Evolutionary conservation across 2,888 invertebrate genomes (phyloP).

Genomic region (Willowsia nigromaculata): DNA sequence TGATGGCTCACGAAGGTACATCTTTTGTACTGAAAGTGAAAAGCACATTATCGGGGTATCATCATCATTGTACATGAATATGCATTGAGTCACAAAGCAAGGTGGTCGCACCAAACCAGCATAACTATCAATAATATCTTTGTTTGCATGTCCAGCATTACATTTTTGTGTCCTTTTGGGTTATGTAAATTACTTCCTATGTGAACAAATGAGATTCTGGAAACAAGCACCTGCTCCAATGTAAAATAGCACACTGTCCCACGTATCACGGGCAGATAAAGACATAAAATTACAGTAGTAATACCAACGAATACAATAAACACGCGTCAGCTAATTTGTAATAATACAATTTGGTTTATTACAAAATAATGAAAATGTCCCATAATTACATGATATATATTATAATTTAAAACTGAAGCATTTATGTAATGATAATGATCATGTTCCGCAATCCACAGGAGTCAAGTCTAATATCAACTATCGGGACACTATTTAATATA

Average conservation of each 20-base stretch:
- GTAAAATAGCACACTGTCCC: constrained; percentile 32
- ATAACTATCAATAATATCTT: constrained; percentile 20
- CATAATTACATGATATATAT: too few relatives aligned
- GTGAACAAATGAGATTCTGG: constrained; percentile 7
- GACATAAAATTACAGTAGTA: too few relatives aligned
- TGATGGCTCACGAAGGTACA: constrained; percentile 18
- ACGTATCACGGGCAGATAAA: too few relatives aligned
- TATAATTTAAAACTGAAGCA: too few relatives aligned
- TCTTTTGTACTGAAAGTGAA: constrained; percentile 52
- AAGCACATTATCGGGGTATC: constrained; percentile 44
- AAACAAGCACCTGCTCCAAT: constrained; percentile 50
- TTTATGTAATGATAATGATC: too few relatives aligned
- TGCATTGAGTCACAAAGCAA: not conserved
- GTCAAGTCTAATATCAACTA: too few relatives aligned
- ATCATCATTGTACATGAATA: not conserved
- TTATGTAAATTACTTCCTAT: constrained; percentile 61
- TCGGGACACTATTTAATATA: too few relatives aligned
- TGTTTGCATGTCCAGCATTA: constrained; percentile 57
- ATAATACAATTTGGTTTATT: too few relatives aligned
- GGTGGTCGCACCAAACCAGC: not conserved
- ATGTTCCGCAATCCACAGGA: too few relatives aligned
- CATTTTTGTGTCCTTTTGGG: constrained; percentile 35
- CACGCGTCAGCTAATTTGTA: too few relatives aligned
- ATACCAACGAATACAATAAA: too few relatives aligned
- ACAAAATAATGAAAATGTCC: too few relatives aligned